Evolutionary conservation across 2,888 invertebrate genomes (phyloP).

Genomic region (Eurois occulta): DNA sequence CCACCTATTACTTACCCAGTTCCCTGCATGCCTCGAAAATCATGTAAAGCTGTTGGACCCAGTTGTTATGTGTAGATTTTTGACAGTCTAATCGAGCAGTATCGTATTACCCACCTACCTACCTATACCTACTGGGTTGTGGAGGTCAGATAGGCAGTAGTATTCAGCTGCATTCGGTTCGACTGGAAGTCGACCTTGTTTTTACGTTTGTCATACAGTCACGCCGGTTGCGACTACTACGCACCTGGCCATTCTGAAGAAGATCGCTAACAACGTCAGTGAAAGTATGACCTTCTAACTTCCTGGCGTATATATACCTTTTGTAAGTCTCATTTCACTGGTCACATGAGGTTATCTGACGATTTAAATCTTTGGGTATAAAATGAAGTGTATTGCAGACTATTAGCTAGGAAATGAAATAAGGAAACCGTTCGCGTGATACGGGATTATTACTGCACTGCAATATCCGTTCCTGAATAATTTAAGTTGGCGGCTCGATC

Average conservation of each 20-base stretch:
- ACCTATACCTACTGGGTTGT: too few relatives aligned
- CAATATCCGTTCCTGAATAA: conserved; percentile 71
- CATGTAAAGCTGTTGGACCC: too few relatives aligned
- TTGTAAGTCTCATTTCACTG: neutral
- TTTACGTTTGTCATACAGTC: too few relatives aligned
- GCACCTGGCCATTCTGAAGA: neutral
- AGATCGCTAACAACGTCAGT: neutral
- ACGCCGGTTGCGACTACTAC: neutral
- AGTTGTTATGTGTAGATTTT: too few relatives aligned
- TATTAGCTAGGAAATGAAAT: conserved; percentile 65
- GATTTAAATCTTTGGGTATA: conserved; percentile 18
- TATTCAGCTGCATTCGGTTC: too few relatives aligned
- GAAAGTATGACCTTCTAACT: neutral
- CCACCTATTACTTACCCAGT: neutral
- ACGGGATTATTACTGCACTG: conserved; percentile 68
- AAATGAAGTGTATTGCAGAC: conserved; percentile 43
- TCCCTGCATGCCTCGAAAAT: too few relatives aligned
- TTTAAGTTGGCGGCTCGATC: conserved; percentile 57
- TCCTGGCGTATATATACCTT: too few relatives aligned
- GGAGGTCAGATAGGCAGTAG: too few relatives aligned
- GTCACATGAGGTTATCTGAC: neutral
- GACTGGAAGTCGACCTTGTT: too few relatives aligned
- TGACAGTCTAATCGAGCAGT: too few relatives aligned
- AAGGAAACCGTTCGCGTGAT: conserved; percentile 70
- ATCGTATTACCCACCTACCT: too few relatives aligned